Percentiles rank a stretch among this genome's conserved stretches.
Evolutionary conservation across 2,888 invertebrate species (phyloP).

Genomic region (Heteromyza rotundicornis): DNA sequence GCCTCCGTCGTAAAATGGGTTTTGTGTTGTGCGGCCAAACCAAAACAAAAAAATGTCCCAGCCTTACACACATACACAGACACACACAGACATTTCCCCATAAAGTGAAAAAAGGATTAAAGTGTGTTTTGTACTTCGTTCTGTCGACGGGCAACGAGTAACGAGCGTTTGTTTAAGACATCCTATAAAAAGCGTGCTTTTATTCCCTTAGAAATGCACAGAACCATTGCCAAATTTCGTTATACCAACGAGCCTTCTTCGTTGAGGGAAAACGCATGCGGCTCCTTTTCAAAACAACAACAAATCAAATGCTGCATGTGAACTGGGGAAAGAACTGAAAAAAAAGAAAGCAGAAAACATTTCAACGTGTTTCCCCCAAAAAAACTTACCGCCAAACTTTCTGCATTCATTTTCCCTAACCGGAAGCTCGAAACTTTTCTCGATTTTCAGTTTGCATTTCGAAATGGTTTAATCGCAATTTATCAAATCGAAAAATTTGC

Average conservation of each 20-base stretch:
- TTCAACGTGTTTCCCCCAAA: not conserved
- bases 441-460: constrained; percentile 40
- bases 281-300: not conserved
- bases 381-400: constrained; percentile 43
- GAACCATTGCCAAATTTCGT: too few relatives aligned
- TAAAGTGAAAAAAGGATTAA: not conserved
- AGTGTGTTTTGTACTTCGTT: not conserved
- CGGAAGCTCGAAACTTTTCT: constrained; percentile 38
- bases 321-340: not conserved
- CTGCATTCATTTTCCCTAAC: constrained; percentile 47
- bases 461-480: constrained; percentile 52
- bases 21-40: not conserved
- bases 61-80: not conserved
- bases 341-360: constrained; percentile 37
- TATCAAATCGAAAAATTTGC: constrained; percentile 45
- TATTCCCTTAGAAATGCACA: too few relatives aligned
- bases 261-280: not conserved
- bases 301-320: not conserved
- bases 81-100: not conserved
- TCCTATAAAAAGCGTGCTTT: too few relatives aligned
- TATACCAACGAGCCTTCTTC: too few relatives aligned
- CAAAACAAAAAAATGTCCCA: not conserved
- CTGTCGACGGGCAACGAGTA: not conserved
- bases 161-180: not conserved
- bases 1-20: constrained; percentile 8